Base-by-base conservation (phyloP, 2,888 invertebrate genomes). In the Hirtodrosophila cameraria region DNA sequence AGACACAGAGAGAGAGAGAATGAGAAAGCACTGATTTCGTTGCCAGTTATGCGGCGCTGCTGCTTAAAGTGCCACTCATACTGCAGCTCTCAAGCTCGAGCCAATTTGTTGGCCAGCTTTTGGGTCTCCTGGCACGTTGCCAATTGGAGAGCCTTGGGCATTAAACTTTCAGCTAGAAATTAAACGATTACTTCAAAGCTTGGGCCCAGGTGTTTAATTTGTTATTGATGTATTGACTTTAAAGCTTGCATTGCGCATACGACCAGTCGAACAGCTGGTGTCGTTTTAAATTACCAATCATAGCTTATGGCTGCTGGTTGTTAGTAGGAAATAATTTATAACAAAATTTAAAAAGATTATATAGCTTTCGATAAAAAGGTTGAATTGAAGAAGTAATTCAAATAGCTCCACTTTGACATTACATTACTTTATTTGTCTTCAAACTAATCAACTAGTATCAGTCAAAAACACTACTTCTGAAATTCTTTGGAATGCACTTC, bases 131-230 rank as follows among this genome's bases (percentile, higher is more conserved):
- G 66, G 75, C 73, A 18, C 27, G 28, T 23, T 62, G 75, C 70
- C 73, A 70, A 58, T 54, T 31, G 31, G 8, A 20, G 33, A 48
- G 61, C 75, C 70, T 39, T 48, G 71, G 62, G 75, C 59, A 67
- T 73, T 58, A 38, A 75, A 71, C 72, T 75, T 82, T 64, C 58
- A 60, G 63, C 58, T 66, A 48, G 55, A 53, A 85, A 74, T 81
- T 82, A 76, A 75, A 68, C 76, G 71, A 73, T 59, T 54, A 53
- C 45, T 36, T 60, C 36, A 42, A 48, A 42, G 43, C 41, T 36
- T 48, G 33, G 30, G 58, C 57, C 20, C 82, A 82, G 79, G 59
- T 84, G 79, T 50, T 70, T 65, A 67, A 75, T 73, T 59, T 55
- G 58, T 33, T 70, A 79, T 79, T 75, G 76, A 78, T 73, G 71